These are phyloP conservation scores for Cyanoramphus novaezelandiae DNA, from an alignment of 2,113 vertebrate species.

Conservation along the genomic window DNA sequence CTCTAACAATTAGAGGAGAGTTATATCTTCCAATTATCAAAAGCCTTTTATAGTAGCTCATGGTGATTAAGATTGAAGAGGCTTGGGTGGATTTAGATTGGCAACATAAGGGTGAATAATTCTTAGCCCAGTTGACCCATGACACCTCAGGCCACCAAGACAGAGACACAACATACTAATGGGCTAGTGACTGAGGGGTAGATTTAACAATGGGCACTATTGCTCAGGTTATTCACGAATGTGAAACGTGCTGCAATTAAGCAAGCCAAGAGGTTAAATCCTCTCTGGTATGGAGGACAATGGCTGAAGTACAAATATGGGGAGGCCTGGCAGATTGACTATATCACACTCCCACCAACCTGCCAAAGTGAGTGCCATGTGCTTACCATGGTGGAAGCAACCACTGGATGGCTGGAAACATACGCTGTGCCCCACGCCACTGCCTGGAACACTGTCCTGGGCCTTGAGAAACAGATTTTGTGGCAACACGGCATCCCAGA, in stretches of 20 bases:
- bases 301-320: neutral
- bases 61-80: neutral
- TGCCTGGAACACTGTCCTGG: neutral
- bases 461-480: neutral
- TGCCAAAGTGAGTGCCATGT: neutral
- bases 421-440: neutral
- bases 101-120: neutral
- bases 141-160: neutral
- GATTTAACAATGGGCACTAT: neutral
- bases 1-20: neutral
- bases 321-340: neutral
- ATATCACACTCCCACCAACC: neutral
- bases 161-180: neutral
- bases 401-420: neutral
- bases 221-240: neutral
- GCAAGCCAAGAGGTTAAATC: neutral
- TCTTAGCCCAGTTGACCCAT: neutral
- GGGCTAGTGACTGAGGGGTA: neutral
- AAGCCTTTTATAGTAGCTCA: neutral
- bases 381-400: neutral
- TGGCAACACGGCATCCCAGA: neutral
- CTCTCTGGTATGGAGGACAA: neutral
- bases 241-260: neutral
- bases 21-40: neutral
- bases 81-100: neutral